Percentiles rank a stretch among this genome's conserved stretches.
Evolutionary conservation across 2,888 invertebrate species (phyloP).

Genomic region (Tiphia femorata): DNA sequence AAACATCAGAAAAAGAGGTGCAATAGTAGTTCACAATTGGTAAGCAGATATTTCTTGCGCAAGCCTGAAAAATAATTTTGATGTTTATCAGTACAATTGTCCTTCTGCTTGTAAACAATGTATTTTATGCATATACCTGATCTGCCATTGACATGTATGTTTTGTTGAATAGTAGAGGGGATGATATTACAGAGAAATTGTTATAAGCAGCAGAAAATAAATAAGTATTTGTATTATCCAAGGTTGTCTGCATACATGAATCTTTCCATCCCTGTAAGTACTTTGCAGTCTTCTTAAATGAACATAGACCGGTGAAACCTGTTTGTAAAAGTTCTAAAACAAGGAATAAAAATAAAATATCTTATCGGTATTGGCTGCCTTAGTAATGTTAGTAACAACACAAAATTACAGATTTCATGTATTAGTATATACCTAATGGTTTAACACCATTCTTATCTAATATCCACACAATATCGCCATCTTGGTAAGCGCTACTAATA

Average conservation of each 20-base stretch:
- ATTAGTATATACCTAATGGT: conserved; percentile 49
- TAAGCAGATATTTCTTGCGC: conserved; percentile 55
- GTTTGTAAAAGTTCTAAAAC: conserved; percentile 56
- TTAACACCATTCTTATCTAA: conserved; percentile 44
- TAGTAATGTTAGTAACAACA: conserved; percentile 9
- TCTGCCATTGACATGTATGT: conserved; percentile 24
- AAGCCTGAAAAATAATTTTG: conserved; percentile 42
- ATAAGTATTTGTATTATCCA: conserved; percentile 64
- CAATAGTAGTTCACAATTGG: conserved; percentile 51
- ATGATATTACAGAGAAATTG: conserved; percentile 55
- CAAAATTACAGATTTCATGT: no score
- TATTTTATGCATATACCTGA: no score
- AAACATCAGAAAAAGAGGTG: conserved; percentile 47
- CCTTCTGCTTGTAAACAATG: no score
- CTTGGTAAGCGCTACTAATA: conserved; percentile 45
- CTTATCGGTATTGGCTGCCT: neutral
- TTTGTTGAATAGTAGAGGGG: conserved; percentile 51
- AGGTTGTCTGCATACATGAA: conserved; percentile 64
- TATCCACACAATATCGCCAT: conserved; percentile 56
- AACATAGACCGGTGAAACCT: conserved; percentile 59
- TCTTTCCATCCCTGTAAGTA: conserved; percentile 69
- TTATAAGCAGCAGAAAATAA: conserved; percentile 59
- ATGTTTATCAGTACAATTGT: no score
- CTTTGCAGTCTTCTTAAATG: conserved; percentile 64
- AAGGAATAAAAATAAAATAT: neutral